Evolutionary conservation across 2,113 vertebrate genomes (phyloP), one percentile per base, ranked within the genome.

Genomic region (Chroicocephalus ridibundus): DNA sequence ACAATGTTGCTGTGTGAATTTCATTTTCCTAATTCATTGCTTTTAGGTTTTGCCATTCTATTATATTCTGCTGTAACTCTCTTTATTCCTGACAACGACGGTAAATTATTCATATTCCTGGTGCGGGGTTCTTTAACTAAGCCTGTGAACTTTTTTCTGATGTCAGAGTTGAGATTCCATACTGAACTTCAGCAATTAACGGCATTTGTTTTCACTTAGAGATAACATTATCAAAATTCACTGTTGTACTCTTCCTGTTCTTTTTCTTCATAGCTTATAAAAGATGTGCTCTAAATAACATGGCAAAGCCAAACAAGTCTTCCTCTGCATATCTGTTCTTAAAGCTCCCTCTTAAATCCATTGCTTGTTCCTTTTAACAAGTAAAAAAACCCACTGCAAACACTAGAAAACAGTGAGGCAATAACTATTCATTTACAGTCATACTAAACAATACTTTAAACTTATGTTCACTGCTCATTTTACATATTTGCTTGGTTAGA

Each of bases 131-230:
- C 21, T 79, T 93, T 46, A 82, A 21, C 11, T 82, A 54, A 46
- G 0, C 0, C 13, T 79, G 34, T 1, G 5, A 12, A 8, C 17
- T 27, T 26, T 52, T 40, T 54, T 20, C 47, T 75, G 12, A 69
- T 46, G 24, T 62, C 40, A 71, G 22, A 47, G 10, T 5, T 38
- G 9, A 47, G 15, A 80, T 94, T 88, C 16, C 15, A 21, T 49
- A 49, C 8, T 15, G 9, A 66, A 91, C 82, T 71, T 80, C 27
- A 86, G 60, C 8, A 61, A 38, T 42, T 68, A 76, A 58, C 17
- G 49, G 20, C 20, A 72, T 86, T 72, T 51, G 8, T 38, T 87
- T 87, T 78, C 36, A 75, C 34, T 20, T n/a, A 72, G 6, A 20
- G 5, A 34, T 49, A 55, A 20, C 4, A 25, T 36, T 65, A 74